Percentiles rank a stretch among this genome's conserved stretches.
Conservation (phyloP, 2,797 vertebrate genomes). For the Hyperoplus immaculatus region DNA sequence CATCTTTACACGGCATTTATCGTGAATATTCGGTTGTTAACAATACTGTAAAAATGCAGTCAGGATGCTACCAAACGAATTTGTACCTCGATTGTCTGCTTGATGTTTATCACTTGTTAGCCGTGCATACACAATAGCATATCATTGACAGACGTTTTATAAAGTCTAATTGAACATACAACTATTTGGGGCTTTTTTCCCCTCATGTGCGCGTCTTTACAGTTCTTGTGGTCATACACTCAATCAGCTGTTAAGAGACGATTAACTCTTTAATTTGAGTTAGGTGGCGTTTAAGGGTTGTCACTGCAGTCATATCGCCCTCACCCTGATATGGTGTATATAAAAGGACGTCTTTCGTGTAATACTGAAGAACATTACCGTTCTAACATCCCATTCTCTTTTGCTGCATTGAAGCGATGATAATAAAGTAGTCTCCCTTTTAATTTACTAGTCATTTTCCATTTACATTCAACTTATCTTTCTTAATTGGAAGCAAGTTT, state of each 20-base stretch:
- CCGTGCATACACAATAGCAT: background rate
- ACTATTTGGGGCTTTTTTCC: fast-evolving
- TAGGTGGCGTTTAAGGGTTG: no score
- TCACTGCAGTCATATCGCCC: fast-evolving
- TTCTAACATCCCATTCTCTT: background rate
- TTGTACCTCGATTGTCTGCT: no score
- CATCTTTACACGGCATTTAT: fast-evolving
- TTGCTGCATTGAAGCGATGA: background rate
- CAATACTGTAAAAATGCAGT: no score
- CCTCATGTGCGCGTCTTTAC: fast-evolving
- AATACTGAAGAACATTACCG: no score
- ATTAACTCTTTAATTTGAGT: background rate
- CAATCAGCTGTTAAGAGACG: background rate
- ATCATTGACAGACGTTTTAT: background rate
- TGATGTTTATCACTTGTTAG: background rate
- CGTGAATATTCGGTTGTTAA: background rate
- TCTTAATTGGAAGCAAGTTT: background rate
- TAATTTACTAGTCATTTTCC: background rate
- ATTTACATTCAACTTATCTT: no score
- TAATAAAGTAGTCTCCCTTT: background rate
- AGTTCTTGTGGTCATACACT: background rate
- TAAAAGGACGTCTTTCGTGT: background rate
- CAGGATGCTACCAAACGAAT: no score
- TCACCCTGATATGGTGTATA: background rate
- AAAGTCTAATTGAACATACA: fast-evolving